Evolutionary conservation across 2,113 vertebrate species (phyloP).

Genomic region (Aegotheles bennettii): DNA sequence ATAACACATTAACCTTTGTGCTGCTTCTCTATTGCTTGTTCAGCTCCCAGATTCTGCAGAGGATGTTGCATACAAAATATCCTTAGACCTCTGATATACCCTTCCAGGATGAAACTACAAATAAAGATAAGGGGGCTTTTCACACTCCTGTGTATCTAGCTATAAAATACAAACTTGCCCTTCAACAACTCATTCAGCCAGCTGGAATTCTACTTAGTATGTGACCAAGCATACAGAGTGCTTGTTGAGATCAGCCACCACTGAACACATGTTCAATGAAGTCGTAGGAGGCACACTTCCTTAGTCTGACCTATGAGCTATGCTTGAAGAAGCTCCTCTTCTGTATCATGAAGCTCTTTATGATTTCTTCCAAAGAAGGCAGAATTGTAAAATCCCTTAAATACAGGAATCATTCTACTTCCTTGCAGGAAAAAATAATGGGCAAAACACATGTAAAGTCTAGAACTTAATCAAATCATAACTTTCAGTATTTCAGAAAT

Average conservation of each 20-base stretch:
- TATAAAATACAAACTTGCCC: background rate
- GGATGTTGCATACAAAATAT: background rate
- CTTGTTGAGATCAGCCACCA: background rate
- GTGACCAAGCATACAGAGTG: background rate
- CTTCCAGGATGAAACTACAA: background rate
- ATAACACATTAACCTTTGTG: background rate
- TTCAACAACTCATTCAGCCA: constrained; percentile 17
- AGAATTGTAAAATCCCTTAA: background rate
- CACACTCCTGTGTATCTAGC: background rate
- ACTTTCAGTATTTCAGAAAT: background rate
- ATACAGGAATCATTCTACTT: background rate
- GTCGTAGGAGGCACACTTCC: background rate
- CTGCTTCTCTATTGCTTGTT: background rate
- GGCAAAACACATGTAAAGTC: background rate
- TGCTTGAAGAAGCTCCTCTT: background rate
- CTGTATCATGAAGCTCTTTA: background rate
- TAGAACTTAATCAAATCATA: background rate
- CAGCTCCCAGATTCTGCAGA: background rate
- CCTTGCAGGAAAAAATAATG: background rate
- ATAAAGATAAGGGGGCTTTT: background rate
- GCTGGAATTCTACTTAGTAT: background rate
- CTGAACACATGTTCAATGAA: background rate
- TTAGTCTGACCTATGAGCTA: background rate
- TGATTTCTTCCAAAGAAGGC: background rate
- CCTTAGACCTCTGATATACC: background rate